These are phyloP conservation scores for Lates calcarifer DNA, from an alignment of 2,113 vertebrate genomes.

Conservation along the genomic window DNA sequence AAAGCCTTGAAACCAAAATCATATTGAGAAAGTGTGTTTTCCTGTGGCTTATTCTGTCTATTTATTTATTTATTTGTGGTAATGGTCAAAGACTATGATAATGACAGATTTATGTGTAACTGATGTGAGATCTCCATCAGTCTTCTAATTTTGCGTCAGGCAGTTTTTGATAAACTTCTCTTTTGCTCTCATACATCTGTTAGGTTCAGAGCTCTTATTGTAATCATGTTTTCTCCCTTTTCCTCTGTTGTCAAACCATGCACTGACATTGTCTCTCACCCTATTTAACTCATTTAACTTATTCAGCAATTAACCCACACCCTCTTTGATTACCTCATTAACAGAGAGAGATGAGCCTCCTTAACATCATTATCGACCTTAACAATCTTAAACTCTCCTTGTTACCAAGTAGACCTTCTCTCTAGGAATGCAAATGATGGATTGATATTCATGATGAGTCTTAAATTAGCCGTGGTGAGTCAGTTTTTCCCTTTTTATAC, in stretches of 20 bases:
- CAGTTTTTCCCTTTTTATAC: neutral
- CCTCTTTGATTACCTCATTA: slow-evolving; percentile 26
- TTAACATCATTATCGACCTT: neutral
- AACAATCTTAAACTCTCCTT: neutral
- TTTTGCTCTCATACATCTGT: neutral
- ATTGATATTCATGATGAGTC: neutral
- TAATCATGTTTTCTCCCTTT: neutral
- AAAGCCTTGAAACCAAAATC: slow-evolving; percentile 13
- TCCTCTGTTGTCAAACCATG: neutral
- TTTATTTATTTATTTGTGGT: accelerated
- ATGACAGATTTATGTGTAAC: neutral
- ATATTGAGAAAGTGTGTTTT: neutral
- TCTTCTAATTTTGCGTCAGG: too few relatives aligned
- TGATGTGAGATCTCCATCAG: neutral
- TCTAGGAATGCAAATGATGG: neutral
- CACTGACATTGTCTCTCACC: neutral
- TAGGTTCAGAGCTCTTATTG: neutral
- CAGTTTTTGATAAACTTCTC: too few relatives aligned
- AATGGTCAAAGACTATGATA: neutral
- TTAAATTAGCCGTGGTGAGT: neutral
- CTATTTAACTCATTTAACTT: neutral
- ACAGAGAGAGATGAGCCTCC: neutral
- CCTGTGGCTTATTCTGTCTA: neutral
- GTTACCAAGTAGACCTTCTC: neutral
- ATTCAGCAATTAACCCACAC: slow-evolving; percentile 5